Evolutionary conservation across 2,113 vertebrate genomes (phyloP), one percentile per base, ranked within the genome.

Genomic region (Salvelinus alpinus): DNA sequence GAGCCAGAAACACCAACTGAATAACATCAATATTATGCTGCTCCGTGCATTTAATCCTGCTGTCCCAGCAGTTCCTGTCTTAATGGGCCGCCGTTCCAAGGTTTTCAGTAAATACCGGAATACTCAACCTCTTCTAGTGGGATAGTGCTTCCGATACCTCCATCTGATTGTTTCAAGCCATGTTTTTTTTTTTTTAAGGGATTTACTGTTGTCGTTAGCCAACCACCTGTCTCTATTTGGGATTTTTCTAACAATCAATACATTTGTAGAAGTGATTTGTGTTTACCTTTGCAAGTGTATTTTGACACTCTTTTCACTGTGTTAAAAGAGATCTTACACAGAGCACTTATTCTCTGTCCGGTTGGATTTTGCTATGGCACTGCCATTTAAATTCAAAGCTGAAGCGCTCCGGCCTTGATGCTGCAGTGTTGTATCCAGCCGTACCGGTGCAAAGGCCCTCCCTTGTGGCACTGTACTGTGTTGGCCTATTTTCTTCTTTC

Each of bases 221-320:
- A 62, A 14, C 59, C 7, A 20, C n/a, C 18, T 62, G n/a, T 2
- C 59, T 62, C 20, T 8, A 62, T 62, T 62, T 9, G n/a, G n/a
- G 59, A 24, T 22, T 62, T 11, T n/a, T 7, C 16, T 22, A 60
- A 22, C 59, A 9, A 62, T 62, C 9, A 62, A 62, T 24, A 8
- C 8, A 62, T n/a, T 62, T 62, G 18, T 62, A 22, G n/a, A 11
- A 22, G 65, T 34, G 27, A 18, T 27, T 81, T 71, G n/a, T 29
- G 80, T 88, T 87, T 83, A 82, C 76, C 54, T 79, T 89, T 75
- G 87, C 83, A 89, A 88, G 84, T 87, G 75, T 87, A 77, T 88
- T 88, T 90, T 76, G 85, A 87, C 9, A 3, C 82, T 75, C 71
- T 83, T 75, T 54, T 71, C 24, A 79, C 75, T 73, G 78, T 76